phyloP scores from a whole-genome alignment of 2,113 vertebrate species.

The Platysternon megacephalum region DNA sequence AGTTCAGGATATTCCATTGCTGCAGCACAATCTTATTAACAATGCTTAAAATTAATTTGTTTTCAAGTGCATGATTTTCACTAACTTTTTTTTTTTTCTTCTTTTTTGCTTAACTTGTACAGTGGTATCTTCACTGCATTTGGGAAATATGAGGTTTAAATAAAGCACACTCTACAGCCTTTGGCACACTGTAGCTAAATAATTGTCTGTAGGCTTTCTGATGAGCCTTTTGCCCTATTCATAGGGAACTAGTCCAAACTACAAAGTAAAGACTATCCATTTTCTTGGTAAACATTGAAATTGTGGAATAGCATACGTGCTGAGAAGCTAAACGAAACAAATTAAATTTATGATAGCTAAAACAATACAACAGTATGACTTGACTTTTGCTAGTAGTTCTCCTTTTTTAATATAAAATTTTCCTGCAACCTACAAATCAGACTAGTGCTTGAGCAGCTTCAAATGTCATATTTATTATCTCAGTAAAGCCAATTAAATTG shows the following conservation, averaged over 20 bases:
- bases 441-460: conserved; percentile 75
- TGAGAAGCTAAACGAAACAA: conserved; percentile 65
- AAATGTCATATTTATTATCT: conserved; percentile 69
- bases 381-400: conserved; percentile 53
- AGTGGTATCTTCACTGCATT: conserved; percentile 79
- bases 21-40: conserved; percentile 78
- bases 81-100: conserved; percentile 68
- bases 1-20: conserved; percentile 76
- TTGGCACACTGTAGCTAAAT: conserved; percentile 68
- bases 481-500: conserved; percentile 44
- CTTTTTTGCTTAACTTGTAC: conserved; percentile 83
- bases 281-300: conserved; percentile 56
- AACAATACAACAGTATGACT: conserved; percentile 73
- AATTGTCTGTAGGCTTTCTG: conserved; percentile 58
- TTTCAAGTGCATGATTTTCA: conserved; percentile 89
- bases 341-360: conserved; percentile 64
- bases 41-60: conserved; percentile 77
- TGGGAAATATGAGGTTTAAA: conserved; percentile 75
- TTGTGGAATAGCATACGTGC: conserved; percentile 56
- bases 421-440: conserved; percentile 61
- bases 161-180: conserved; percentile 76
- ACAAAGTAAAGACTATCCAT: conserved; percentile 57
- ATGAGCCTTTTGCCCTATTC: conserved; percentile 59
- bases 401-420: conserved; percentile 57
- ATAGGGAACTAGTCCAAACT: conserved; percentile 61